Base-by-base conservation (phyloP, 1,140 invertebrate species). In the Capitella teleta region DNA sequence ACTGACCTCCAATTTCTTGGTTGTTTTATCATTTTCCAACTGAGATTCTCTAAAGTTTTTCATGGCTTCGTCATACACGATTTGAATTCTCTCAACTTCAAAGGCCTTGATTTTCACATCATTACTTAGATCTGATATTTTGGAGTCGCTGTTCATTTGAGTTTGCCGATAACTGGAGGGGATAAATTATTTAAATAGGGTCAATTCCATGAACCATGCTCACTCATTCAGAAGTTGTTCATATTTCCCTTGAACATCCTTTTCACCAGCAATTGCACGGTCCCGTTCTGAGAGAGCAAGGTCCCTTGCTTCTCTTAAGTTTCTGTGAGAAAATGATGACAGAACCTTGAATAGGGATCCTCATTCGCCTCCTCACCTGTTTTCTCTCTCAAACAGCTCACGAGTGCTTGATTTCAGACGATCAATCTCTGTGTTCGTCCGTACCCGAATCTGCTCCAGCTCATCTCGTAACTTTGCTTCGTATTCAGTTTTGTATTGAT, bases 331-430 rank as follows among this genome's bases (percentile, higher is more conserved):
- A 8, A 32, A 8, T 32, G 8, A 32, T 32, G 8, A 10, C 30
- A 10, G n/a, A 32, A 8, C n/a, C 8, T n/a, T 32, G 30, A 32
- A n/a, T 10, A 32, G 30, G 30, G 30, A 10, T 8, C 30, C n/a
- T 10, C n/a, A 32, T 32, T 32, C 8, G 26, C 1, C 37, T n/a
- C 30, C 47, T 47, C 40, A 66, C 67, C 66, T 64, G 52, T 69
- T 70, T 57, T 73, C 70, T 54, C 67, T 55, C 51, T 73, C 70
- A 59, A 68, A 72, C 63, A 72, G 66, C 50, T 71, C 70, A 47
- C 63, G 66, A 10, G 64, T 68, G 40, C 57, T 62, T 8, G 62
- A 63, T 28, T 66, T 55, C 2, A 73, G 56, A 43, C 66, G 50
- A 52, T 73, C 72, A 30, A 74, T 70, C 51, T 74, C 72, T 2